Evolutionary conservation across 2,797 vertebrate genomes (phyloP), one percentile per base, ranked within the genome.

Genomic region (Rhinichthys osculus): DNA sequence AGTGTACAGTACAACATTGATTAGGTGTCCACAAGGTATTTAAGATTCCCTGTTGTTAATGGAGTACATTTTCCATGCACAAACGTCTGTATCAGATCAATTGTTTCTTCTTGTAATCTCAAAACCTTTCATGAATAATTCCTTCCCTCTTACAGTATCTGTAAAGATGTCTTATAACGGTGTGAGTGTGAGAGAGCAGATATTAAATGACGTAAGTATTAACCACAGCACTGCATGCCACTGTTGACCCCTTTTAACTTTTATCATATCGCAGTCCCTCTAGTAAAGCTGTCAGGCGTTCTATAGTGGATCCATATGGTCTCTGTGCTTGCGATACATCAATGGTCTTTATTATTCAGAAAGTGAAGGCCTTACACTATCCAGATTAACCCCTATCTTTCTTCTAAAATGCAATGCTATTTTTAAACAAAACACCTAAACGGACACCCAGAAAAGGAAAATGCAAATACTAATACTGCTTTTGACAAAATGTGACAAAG

Each of bases 241-340:
- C 59, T 71, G 64, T 23, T 84, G 85, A 88, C 86, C 81, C 82
- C 78, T 86, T 84, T 87, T 74, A 83, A 78, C 78, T 81, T 78
- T 74, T 83, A 85, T 59, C 35, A 73, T 81, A 76, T 50, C 14
- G 50, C 66, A 21, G 40, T 84, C 35, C 42, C 33, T 82, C 86
- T 40, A 54, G 44, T 62, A 84, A 81, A 44, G 52, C 78, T 82
- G 80, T 83, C 77, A 83, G 47, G 30, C 78, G 19, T 44, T 77
- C 76, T 72, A 50, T 62, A 59, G 84, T 81, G 57, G 74, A 33
- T 42, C 54, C 79, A 82, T 57, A n/a, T 52, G 59, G 38, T 52
- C 82, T 50, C 40, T 76, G 72, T 38, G 27, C 57, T 74, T 38
- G 40, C 76, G 57, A 1, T 83, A 73, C 40, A 76, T 52, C 59